Base-by-base conservation (phyloP, 2,113 vertebrate species). In the Pelvicachromis taeniatus region DNA sequence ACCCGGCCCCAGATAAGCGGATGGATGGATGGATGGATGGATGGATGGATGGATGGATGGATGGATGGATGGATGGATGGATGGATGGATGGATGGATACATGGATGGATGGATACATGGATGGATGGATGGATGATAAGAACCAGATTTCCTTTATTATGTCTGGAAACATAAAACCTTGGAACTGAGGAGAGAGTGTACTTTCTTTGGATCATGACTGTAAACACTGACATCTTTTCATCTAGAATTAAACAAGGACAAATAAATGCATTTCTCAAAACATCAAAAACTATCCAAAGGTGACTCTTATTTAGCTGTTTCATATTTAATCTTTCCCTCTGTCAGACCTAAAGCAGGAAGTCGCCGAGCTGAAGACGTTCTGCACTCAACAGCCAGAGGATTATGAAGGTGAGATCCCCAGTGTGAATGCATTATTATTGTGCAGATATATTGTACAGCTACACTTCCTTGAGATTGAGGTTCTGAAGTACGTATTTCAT, bases 341-440 rank as follows among this genome's bases (percentile, higher is more conserved):
- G 3, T 88, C 61, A 93, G 93, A 82, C 21, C 78, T 91, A 23
- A 50, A 42, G 23, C 26, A 78, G 48, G 9, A 70, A 12, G 29
- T 87, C 13, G 9, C 45, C 4, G 59, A 89, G 8, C 83, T 90
- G 42, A 78, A 78, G 23, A 38, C 1, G 14, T 84, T 87, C 84
- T 89, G 87, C 65, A 19, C 11, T 21, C 10, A 87, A 10, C 14
- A 1, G 19, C 42, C 33, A 29, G 8, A 14, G 40, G 19, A 79
- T 7, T 89, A 87, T 83, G 81, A 63, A 26, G 89, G 92, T 94
- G 31, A 90, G 88, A 56, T 50, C 61, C 33, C 75, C 33, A 21
- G 1, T 26, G 5, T 19, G 1, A 52, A 16, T 8, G 5, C 12
- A 21, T 45, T 35, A 40, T 65, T 45, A 55, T 16, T 38, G 11